Evolutionary conservation across 2,888 invertebrate genomes (phyloP).

Genomic region (Clostera curtula): DNA sequence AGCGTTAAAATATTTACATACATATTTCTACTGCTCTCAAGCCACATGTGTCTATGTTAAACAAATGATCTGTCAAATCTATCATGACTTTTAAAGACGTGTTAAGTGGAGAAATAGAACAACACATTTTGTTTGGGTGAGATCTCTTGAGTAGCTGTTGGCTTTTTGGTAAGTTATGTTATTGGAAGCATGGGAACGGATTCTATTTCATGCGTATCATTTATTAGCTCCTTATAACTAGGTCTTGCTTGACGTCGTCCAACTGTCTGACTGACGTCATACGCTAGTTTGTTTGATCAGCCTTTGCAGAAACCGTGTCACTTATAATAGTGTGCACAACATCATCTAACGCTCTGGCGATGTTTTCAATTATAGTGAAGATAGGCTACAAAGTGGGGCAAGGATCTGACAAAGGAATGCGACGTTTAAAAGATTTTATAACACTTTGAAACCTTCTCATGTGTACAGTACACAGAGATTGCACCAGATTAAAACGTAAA

Average conservation of each 20-base stretch:
- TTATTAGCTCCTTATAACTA: constrained; percentile 27
- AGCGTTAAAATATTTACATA: too few species aligned
- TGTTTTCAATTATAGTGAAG: too few species aligned
- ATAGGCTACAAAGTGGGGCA: too few species aligned
- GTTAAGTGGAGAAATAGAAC: constrained; percentile 12
- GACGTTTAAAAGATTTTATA: too few species aligned
- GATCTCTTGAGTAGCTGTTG: constrained; percentile 2
- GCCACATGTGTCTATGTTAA: constrained; percentile 11
- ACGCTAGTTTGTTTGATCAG: constrained; percentile 20
- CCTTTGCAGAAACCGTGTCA: constrained; percentile 23
- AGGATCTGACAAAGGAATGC: too few species aligned
- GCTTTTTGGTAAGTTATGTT: constrained; percentile 7
- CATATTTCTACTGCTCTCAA: not conserved
- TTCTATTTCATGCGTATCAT: constrained; percentile 18
- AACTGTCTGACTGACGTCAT: constrained; percentile 31
- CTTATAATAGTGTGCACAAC: constrained; percentile 17
- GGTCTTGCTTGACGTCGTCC: constrained; percentile 28
- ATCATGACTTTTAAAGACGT: constrained; percentile 7
- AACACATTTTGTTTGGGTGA: constrained; percentile 2
- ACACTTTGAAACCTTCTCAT: too few species aligned
- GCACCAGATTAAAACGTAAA: too few species aligned
- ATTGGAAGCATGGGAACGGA: constrained; percentile 15
- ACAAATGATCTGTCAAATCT: constrained; percentile 17
- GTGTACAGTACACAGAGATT: too few species aligned
- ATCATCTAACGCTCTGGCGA: too few species aligned